Evolutionary conservation across 1,140 invertebrate species (phyloP).

Genomic region (Brachionus asplanchnoidis): DNA sequence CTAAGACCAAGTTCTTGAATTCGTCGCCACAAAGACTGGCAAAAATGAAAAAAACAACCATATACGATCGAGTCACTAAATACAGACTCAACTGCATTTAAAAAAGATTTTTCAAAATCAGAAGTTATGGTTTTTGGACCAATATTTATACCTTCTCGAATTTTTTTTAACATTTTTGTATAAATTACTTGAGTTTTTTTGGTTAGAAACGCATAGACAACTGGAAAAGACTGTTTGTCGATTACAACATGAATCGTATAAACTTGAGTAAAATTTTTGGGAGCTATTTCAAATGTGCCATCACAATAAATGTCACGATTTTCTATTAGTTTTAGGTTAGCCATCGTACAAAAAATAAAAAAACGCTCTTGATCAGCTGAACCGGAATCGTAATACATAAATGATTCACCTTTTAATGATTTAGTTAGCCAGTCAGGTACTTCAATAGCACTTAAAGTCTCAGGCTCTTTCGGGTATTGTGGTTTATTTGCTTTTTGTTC

Average conservation of each 20-base stretch:
- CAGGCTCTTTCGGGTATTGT: not conserved
- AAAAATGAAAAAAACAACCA: not conserved
- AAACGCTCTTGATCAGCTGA: not conserved
- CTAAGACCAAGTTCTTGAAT: not conserved
- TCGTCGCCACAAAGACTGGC: not conserved
- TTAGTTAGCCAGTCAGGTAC: not conserved
- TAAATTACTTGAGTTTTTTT: too few species aligned
- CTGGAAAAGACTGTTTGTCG: too few species aligned
- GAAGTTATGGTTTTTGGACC: too few species aligned
- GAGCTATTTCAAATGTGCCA: too few species aligned
- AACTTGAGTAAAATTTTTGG: too few species aligned
- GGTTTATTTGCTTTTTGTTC: too few species aligned
- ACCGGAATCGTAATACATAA: not conserved
- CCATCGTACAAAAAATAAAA: not conserved
- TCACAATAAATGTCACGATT: too few species aligned
- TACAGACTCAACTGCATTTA: not conserved
- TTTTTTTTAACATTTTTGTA: too few species aligned
- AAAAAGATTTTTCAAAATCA: not conserved
- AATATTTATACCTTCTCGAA: too few species aligned
- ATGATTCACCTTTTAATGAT: not conserved
- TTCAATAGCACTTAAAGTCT: not conserved
- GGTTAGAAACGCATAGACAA: too few species aligned
- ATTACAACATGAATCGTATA: too few species aligned
- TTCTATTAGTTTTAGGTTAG: not conserved
- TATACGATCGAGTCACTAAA: not conserved